A percentile compares a stretch with the other conserved stretches of the same genome.
These are phyloP conservation scores for Megalopta genalis DNA, from an alignment of 1,140 invertebrate genomes.

Conservation along the genomic window DNA sequence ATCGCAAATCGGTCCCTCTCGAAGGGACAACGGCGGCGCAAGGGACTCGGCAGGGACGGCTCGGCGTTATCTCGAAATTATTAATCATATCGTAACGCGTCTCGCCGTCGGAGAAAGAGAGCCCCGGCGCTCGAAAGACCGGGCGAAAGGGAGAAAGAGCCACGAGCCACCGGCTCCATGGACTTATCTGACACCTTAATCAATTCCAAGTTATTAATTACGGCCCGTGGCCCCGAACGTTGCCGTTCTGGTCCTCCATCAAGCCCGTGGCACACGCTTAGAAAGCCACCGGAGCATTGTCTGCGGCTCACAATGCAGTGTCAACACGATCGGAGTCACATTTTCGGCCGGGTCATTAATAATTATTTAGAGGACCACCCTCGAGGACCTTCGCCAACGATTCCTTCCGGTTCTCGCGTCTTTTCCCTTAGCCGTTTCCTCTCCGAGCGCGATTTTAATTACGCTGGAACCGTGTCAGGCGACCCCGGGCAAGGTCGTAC, in stretches of 20 bases:
- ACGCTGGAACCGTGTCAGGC: too few relatives aligned
- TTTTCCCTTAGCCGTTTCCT: not conserved
- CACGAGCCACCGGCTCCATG: constrained; percentile 61
- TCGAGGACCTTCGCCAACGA: not conserved
- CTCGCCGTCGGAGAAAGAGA: constrained; percentile 63
- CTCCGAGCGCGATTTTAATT: too few relatives aligned
- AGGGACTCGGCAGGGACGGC: constrained; percentile 60
- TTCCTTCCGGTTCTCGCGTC: not conserved
- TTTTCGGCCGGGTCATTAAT: constrained; percentile 74
- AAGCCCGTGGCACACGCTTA: constrained; percentile 42
- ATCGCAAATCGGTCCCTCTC: constrained; percentile 74
- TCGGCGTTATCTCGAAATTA: constrained; percentile 77
- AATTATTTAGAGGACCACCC: constrained; percentile 70
- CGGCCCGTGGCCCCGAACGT: constrained; percentile 56
- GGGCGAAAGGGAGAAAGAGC: constrained; percentile 48
- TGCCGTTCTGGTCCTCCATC: constrained; percentile 54
- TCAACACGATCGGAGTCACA: constrained; percentile 74
- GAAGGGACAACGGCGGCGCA: constrained; percentile 61
- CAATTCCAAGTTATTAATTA: constrained; percentile 80
- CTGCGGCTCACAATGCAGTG: constrained; percentile 74
- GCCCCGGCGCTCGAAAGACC: constrained; percentile 2
- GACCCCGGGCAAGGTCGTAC: too few relatives aligned
- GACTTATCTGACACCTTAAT: constrained; percentile 79
- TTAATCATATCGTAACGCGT: constrained; percentile 76
- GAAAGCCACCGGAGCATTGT: constrained; percentile 70